Evolutionary conservation across 2,113 vertebrate species (phyloP), one percentile per base, ranked within the genome.

Genomic region (Rhynchomys soricoides): DNA sequence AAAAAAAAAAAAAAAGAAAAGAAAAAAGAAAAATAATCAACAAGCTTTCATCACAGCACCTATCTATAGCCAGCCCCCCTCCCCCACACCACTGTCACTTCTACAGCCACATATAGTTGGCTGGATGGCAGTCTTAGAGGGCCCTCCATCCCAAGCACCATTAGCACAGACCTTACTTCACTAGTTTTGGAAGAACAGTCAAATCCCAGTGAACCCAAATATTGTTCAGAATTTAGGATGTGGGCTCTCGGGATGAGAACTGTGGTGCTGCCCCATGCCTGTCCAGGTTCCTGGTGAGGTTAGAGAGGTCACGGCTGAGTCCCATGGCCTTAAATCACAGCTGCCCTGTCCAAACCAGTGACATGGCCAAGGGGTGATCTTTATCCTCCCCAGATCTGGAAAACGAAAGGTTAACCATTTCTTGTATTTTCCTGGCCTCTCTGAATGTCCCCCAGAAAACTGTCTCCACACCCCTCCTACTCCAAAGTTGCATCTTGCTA

Each of bases 331-430:
- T 24, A 21, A 70, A 24, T 62, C 34, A 24, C 66, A 68, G 34
- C 45, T 52, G 43, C 22, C 57, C 43, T 64, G 70, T 50, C 2
- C 11, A 3, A 24, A 22, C 8, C 13, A 11, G 29, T 31, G 11
- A 3, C n/a, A n/a, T 7, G 31, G 13, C 5, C 0, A 26, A 59
- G 13, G 9, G 24, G 12, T 59, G 8, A 62, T 5, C 34, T 7
- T 1, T 26, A 21, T 74, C 16, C 40, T 62, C 70, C 73, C n/a
- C 5, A 10, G 4, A 71, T 37, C 86, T 90, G 50, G 81, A 93
- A 92, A 24, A 52, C 13, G 16, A 82, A 77, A 71, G 40, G 12
- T 11, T 3, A 40, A 40, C 7, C 22, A 12, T n/a, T 88, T 37
- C 37, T 71, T 88, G 48, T 48, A 48, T 88, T 88, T 88, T 70